These are phyloP conservation scores for Caloenas nicobarica DNA, from an alignment of 2,113 vertebrate species.

Conservation along the genomic window DNA sequence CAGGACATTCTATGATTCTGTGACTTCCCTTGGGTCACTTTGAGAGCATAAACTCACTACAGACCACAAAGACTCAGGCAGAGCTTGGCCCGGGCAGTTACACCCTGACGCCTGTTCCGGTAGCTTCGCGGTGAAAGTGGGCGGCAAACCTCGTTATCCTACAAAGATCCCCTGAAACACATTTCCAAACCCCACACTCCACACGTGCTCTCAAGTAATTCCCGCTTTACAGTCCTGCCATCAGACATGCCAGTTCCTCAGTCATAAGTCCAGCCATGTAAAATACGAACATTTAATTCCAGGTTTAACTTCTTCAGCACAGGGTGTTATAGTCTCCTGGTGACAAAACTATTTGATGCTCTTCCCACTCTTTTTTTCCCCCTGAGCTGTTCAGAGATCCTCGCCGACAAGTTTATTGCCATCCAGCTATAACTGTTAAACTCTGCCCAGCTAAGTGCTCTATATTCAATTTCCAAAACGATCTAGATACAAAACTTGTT, in stretches of 20 bases:
- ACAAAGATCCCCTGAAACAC: background rate
- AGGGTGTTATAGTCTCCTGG: background rate
- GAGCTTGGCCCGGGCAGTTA: background rate
- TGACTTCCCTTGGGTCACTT: background rate
- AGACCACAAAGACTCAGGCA: background rate
- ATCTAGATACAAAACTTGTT: background rate
- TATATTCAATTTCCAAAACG: background rate
- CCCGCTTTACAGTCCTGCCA: background rate
- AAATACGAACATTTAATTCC: background rate
- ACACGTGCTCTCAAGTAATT: background rate
- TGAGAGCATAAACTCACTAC: background rate
- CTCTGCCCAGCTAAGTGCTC: background rate
- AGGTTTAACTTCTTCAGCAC: background rate
- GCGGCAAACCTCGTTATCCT: background rate
- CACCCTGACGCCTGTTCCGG: accelerated
- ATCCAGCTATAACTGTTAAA: background rate
- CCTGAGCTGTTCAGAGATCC: background rate
- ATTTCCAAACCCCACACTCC: background rate
- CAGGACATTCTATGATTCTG: too few relatives aligned
- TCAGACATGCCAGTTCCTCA: background rate
- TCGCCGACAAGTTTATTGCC: background rate
- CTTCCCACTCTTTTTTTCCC: background rate
- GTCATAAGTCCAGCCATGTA: too few relatives aligned
- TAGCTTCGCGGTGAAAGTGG: accelerated
- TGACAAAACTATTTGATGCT: background rate